Conservation (phyloP, 1,140 invertebrate genomes). For the Arion vulgaris region DNA sequence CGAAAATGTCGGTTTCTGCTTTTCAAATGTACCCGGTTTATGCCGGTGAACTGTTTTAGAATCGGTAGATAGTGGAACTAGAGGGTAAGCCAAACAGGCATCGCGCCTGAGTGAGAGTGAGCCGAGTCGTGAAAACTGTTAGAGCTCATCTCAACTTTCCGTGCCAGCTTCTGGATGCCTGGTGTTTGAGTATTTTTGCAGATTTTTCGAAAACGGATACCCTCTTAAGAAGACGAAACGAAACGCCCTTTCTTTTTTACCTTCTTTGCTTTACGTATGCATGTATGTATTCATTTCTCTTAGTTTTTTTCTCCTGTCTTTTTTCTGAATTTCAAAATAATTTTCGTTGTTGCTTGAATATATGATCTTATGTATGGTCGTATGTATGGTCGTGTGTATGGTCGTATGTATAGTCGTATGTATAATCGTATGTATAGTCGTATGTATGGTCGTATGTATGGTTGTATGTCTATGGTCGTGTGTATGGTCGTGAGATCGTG, state of each 20-base stretch:
- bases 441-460: too few species aligned
- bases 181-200: not conserved
- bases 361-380: too few species aligned
- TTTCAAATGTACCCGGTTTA: not conserved
- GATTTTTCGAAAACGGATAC: not conserved
- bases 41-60: not conserved
- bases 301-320: not conserved
- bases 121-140: not conserved
- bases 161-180: not conserved
- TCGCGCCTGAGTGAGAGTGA: not conserved
- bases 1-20: not conserved
- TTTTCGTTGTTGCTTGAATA: too few species aligned
- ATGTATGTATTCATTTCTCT: not conserved
- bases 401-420: too few species aligned
- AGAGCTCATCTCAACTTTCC: not conserved
- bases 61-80: not conserved
- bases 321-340: too few species aligned
- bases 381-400: too few species aligned
- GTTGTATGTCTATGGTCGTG: too few species aligned
- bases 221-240: not conserved
- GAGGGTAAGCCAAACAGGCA: slow-evolving; percentile 4
- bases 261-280: not conserved
- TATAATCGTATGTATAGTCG: too few species aligned
- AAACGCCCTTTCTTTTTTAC: not conserved
- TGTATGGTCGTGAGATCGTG: too few species aligned